phyloP scores from a whole-genome alignment of 2,797 vertebrate species.

The Coendou prehensilis region DNA sequence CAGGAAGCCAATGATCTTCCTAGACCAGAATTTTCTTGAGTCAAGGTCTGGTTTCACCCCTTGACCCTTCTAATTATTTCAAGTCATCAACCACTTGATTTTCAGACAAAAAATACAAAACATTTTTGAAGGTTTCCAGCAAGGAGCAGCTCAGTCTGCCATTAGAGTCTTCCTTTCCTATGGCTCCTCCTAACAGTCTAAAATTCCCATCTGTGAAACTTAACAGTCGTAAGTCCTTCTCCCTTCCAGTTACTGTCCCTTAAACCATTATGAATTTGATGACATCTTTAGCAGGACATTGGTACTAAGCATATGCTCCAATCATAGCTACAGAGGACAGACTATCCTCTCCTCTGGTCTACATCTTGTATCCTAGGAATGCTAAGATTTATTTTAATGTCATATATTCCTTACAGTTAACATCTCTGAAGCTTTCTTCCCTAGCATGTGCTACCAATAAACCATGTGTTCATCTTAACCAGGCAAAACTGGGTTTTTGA shows the following conservation, averaged over 20 bases:
- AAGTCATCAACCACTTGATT: conserved; percentile 42
- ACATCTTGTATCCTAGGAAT: neutral
- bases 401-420: neutral
- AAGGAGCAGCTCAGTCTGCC: conserved; percentile 1
- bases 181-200: neutral
- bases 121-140: conserved; percentile 32
- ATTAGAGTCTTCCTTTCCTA: neutral
- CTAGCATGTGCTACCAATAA: neutral
- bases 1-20: conserved; percentile 28
- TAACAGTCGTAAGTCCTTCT: neutral
- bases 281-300: neutral
- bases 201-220: conserved; percentile 12
- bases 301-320: neutral
- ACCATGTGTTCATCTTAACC: neutral
- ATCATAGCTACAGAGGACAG: neutral
- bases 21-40: conserved; percentile 69
- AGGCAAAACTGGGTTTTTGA: conserved; percentile 14
- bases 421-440: neutral
- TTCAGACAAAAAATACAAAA: conserved; percentile 62
- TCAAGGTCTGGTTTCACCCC: conserved; percentile 64
- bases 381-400: neutral
- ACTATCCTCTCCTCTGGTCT: neutral
- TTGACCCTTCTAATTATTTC: conserved; percentile 51
- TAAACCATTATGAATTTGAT: neutral
- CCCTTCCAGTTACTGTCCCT: neutral